Base-by-base conservation (phyloP, 2,113 vertebrate genomes). In the Solea senegalensis region DNA sequence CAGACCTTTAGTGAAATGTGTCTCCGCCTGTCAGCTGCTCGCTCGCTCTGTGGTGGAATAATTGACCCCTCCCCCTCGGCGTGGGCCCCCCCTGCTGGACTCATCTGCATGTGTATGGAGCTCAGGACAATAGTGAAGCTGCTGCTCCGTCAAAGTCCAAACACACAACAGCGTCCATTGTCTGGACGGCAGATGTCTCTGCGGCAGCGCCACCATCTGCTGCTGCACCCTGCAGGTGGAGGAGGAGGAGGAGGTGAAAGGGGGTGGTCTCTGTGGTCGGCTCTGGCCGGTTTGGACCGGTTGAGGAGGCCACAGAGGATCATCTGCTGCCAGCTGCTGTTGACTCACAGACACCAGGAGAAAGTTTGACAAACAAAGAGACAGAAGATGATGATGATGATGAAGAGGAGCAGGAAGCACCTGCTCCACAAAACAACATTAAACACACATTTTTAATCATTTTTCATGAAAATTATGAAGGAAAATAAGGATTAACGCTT, bases 61-160 rank as follows among this genome's bases (percentile, higher is more conserved):
- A 48, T 48, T 44, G 8, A 56, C 34, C 56, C 67, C 71, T 49
- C 78, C 76, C 63, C 81, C 69, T 71, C 27, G 12, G 8, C 10
- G 12, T 13, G 4, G 45, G 45, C 1, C 14, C 45, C 10, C 4
- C 45, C 45, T 10, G 11, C 45, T 13, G 4, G 46, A 57, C 83
- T 91, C 65, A 94, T 94, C 89, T 94, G 86, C 91, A 94, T 93
- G 82, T 93, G 87, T 86, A 92, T 91, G 74, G 83, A 15, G n/a
- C 64, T 0, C 67, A 58, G 72, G 60, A 94, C 92, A 94, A 94
- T 86, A 71, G 90, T 57, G 65, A 51, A 54, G 79, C 86, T 81
- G 76, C 59, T 34, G 34, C 34, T 34, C 34, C 34, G 34, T 34
- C 3, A 34, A 34, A 6, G 14, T 14, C 5, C 11, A 14, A 13